Conservation (phyloP, 1,140 invertebrate species). For the Drosophila cardini region DNA sequence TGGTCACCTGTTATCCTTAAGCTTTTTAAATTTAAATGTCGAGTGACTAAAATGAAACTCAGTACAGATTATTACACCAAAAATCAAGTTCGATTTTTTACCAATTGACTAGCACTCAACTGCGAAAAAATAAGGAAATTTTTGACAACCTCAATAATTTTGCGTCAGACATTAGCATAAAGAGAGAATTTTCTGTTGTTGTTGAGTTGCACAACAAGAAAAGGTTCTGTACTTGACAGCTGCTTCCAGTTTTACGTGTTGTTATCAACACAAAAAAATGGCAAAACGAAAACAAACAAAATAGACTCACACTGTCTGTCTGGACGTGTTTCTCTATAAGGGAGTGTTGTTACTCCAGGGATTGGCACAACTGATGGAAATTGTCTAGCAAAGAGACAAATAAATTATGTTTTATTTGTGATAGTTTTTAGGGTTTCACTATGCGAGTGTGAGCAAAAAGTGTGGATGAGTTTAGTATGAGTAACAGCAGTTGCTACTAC, state of each 20-base stretch:
- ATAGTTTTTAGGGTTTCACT: too few species aligned
- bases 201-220: conserved; percentile 15
- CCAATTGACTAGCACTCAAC: too few species aligned
- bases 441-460: too few species aligned
- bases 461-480: too few species aligned
- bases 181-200: background rate
- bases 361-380: conserved; percentile 62
- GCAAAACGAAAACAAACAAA: background rate
- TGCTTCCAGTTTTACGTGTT: conserved; percentile 68
- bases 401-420: conserved; percentile 1
- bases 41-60: background rate
- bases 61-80: background rate
- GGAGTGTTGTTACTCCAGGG: conserved; percentile 11
- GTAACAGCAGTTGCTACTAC: too few species aligned
- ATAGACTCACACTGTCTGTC: conserved; percentile 32
- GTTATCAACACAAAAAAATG: conserved; percentile 34
- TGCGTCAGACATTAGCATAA: background rate
- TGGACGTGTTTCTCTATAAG: conserved; percentile 50
- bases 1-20: conserved; percentile 19
- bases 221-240: conserved; percentile 29
- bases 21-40: conserved; percentile 17
- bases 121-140: background rate
- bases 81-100: background rate
- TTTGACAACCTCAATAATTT: background rate
- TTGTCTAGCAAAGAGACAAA: conserved; percentile 37